Base-by-base conservation (phyloP, 2,797 vertebrate species). In the Ambastaia sidthimunki region DNA sequence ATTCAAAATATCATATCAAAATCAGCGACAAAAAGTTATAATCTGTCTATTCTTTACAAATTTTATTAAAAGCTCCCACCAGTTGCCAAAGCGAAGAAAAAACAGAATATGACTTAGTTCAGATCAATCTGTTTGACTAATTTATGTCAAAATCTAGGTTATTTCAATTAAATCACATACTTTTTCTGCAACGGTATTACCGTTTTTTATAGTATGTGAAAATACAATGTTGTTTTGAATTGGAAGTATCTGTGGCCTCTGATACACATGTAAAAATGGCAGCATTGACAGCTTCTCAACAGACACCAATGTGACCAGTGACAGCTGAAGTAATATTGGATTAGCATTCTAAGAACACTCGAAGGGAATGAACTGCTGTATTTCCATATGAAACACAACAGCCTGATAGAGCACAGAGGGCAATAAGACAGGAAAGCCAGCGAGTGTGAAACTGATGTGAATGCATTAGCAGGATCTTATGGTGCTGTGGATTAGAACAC, bases 401-500 rank as follows among this genome's bases (percentile, higher is more conserved):
- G 80, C 83, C 79, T 74, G 84, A 83, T 88, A 88, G 74, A 71
- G 78, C 80, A 76, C 5, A 19, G 6, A 50, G n/a, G 71, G 62
- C 34, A 34, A 57, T 78, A 80, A 76, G 72, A 18, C 2, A 12
- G 28, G 62, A 52, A 78, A 78, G 44, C 41, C 84, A 78, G 76
- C 18, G n/a, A 82, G 67, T 83, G 54, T 78, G 84, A 77, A 85
- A 89, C 87, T 90, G 87, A 90, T 89, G 86, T 90, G 91, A 90
- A 93, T 92, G 90, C 88, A 92, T 93, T 92, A 91, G 86, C 76
- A 78, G 91, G 92, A 93, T 93, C 89, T 69, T n/a, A 7, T 9
- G 87, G 85, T 76, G 85, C 74, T 81, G 84, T 89, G 91, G 91
- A 92, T 93, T 93, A 93, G 84, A 89, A 52, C 88, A 86, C 87